A percentile compares a stretch with the other conserved stretches of the same genome.
Conservation (phyloP, 2,113 vertebrate species). For the Dicerorhinus sumatrensis region DNA sequence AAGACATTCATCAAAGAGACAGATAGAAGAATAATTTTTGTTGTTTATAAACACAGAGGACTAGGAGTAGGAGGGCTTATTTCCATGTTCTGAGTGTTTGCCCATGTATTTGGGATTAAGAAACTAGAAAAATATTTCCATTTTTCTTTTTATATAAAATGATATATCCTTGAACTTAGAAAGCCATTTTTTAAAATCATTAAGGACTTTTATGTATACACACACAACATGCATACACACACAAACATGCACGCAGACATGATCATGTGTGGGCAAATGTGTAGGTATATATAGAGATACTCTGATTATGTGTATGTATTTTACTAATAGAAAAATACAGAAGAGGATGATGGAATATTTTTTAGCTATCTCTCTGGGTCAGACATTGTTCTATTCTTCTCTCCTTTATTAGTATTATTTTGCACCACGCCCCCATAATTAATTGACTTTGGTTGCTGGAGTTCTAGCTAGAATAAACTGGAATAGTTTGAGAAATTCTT, state of each 20-base stretch:
- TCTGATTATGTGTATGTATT: background rate
- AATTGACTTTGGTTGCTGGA: background rate
- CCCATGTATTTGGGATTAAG: slow-evolving; percentile 55
- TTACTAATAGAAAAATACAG: background rate
- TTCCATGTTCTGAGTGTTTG: slow-evolving; percentile 49
- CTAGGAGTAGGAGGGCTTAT: slow-evolving; percentile 3
- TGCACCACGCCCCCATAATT: background rate
- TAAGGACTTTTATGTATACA: background rate
- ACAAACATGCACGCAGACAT: background rate
- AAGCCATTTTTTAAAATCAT: background rate
- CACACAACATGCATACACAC: background rate
- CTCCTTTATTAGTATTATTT: background rate
- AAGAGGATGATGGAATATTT: slow-evolving; percentile 52
- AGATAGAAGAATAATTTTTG: slow-evolving; percentile 76
- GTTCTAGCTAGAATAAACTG: slow-evolving; percentile 60
- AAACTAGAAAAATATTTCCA: slow-evolving; percentile 60
- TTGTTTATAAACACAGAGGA: slow-evolving; percentile 60
- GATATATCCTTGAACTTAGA: background rate
- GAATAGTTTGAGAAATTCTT: background rate
- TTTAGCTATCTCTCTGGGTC: slow-evolving; percentile 23
- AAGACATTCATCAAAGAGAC: slow-evolving; percentile 80
- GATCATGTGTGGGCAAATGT: background rate
- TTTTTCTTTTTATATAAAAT: slow-evolving; percentile 55
- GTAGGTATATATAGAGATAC: background rate
- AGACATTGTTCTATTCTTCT: background rate